These are phyloP conservation scores for Gymnoscelis rufifasciata DNA, from an alignment of 2,888 invertebrate genomes.

Conservation along the genomic window DNA sequence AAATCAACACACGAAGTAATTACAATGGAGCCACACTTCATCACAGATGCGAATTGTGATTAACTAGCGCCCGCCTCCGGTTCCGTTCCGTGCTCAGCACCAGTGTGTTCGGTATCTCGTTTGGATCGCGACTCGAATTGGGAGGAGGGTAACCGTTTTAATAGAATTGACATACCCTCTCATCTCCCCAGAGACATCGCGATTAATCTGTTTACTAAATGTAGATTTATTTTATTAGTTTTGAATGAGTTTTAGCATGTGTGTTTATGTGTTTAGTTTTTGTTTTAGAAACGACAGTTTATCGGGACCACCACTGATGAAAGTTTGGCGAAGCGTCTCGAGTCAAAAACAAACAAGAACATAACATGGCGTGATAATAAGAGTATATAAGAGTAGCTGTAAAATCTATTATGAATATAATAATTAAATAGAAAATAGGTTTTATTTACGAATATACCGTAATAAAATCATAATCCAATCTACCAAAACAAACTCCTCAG, in stretches of 20 bases:
- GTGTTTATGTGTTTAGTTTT: no score
- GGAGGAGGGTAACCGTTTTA: slow-evolving; percentile 43
- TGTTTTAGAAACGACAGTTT: no score
- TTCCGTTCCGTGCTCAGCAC: slow-evolving; percentile 43
- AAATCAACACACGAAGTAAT: slow-evolving; percentile 77
- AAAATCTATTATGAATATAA: no score
- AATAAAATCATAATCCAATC: slow-evolving; percentile 17
- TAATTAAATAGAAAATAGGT: no score
- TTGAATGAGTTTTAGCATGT: no score
- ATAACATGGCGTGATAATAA: no score
- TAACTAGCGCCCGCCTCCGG: slow-evolving; percentile 59
- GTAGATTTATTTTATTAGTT: background rate
- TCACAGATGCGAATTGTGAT: slow-evolving; percentile 74
- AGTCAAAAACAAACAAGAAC: no score
- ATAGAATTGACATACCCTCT: slow-evolving; percentile 37
- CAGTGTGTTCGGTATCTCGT: slow-evolving; percentile 33
- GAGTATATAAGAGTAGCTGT: no score
- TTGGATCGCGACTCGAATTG: slow-evolving; percentile 48
- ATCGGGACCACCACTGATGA: no score
- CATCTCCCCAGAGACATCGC: slow-evolving; percentile 18
- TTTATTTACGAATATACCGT: slow-evolving; percentile 7
- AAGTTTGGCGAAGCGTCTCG: no score
- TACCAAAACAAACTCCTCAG: slow-evolving; percentile 44
- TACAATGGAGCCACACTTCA: slow-evolving; percentile 72
- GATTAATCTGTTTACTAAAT: slow-evolving; percentile 16